Base-by-base conservation (phyloP, 2,113 vertebrate genomes). In the Phainopepla nitens region DNA sequence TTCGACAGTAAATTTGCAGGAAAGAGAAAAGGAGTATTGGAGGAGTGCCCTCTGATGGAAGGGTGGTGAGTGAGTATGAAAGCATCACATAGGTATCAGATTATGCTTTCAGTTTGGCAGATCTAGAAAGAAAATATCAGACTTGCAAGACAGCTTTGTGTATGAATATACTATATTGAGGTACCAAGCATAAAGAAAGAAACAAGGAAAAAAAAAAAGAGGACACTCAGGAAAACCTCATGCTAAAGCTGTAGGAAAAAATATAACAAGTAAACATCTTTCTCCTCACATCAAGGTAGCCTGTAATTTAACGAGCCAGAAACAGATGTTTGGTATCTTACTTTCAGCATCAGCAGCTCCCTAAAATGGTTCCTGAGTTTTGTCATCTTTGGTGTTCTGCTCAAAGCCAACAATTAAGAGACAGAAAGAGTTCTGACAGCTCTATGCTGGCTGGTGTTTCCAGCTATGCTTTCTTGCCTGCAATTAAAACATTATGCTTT, bases 261-360 rank as follows among this genome's bases (percentile, higher is more conserved):
- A 57, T 17, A 28, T 14, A 82, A 64, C 53, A 81, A 69, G 36
- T 11, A 71, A 92, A 76, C 28, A 49, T 53, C 17, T 68, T 87
- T 81, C 69, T 94, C 57, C 27, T 18, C 57, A 60, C 53, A 65
- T 87, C 83, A 92, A 89, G 82, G 80, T 90, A 92, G 69, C 82
- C 73, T 93, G 58, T 61, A 92, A 92, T 11, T 36, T 89, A 89
- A 95, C 1, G 0, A 91, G 62, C 36, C 66, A 87, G 84, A 91
- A 95, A 82, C 76, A 94, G 92, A 83, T 92, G 88, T 81, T 90
- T 75, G 47, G 64, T 93, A 86, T 77, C 62, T 88, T 85, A 42
- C 71, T 90, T 92, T 81, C 64, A 88, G 51, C 84, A 94, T 81
- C 42, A 86, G 54, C 50, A 81, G 56, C 49, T 89, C 69, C 77